phyloP scores from a whole-genome alignment of 2,113 vertebrate genomes.

The Corythoichthys haematopterus region DNA sequence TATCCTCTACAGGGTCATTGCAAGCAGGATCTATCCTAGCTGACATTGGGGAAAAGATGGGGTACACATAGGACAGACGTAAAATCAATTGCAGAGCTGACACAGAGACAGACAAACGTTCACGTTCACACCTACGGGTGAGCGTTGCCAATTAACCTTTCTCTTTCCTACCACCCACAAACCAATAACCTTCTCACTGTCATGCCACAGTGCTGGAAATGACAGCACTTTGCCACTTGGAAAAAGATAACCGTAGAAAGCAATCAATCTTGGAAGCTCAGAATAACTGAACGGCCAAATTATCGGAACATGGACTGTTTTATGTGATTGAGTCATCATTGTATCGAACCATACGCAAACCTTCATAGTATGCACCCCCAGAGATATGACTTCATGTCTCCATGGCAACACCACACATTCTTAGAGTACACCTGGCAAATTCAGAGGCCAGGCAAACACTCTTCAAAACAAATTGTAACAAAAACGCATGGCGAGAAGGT shows the following conservation, averaged over 20 bases:
- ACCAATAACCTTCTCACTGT: neutral
- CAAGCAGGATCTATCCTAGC: neutral
- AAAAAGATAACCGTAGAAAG: neutral
- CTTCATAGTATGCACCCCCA: neutral
- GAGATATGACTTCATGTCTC: constrained; percentile 14
- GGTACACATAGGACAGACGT: neutral
- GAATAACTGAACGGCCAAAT: neutral
- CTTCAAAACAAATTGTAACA: constrained; percentile 16
- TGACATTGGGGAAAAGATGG: neutral
- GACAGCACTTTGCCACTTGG: neutral
- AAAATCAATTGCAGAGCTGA: constrained; percentile 5
- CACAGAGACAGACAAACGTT: neutral
- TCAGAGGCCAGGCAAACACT: constrained; percentile 24
- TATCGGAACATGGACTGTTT: no score
- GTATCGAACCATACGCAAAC: constrained; percentile 1
- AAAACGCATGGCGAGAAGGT: constrained; percentile 25
- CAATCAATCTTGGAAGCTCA: neutral
- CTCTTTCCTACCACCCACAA: neutral
- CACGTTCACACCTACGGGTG: neutral
- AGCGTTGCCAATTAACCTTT: constrained; percentile 1
- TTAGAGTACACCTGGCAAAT: constrained; percentile 28
- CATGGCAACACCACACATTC: constrained; percentile 32
- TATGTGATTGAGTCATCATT: neutral
- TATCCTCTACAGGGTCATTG: neutral
- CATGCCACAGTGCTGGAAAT: neutral